Conservation (phyloP, 2,797 vertebrate species). For the Oophaga sylvatica region DNA sequence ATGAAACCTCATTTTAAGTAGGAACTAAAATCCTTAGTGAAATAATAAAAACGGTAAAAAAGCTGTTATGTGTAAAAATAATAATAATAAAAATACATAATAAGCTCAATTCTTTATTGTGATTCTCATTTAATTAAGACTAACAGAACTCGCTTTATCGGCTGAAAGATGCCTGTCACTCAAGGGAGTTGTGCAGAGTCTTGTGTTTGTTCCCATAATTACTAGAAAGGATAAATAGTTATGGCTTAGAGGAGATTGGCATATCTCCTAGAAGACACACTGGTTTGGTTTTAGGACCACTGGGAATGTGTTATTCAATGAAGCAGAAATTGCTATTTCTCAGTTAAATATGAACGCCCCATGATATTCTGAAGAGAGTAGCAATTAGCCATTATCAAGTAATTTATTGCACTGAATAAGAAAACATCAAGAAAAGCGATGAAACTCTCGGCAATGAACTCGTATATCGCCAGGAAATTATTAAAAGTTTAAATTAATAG, state of each 20-base stretch:
- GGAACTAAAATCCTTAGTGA: constrained; percentile 1
- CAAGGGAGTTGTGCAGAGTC: constrained; percentile 72
- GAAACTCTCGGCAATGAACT: constrained; percentile 7
- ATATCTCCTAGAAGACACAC: constrained; percentile 71
- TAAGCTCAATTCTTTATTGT: constrained; percentile 77
- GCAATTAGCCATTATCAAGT: constrained; percentile 75
- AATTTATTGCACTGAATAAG: constrained; percentile 63
- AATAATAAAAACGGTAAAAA: constrained; percentile 25
- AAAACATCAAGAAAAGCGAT: constrained; percentile 61
- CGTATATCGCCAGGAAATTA: not conserved
- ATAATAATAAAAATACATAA: constrained; percentile 66
- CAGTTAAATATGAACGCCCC: constrained; percentile 78
- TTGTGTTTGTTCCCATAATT: constrained; percentile 81
- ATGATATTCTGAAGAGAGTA: constrained; percentile 68
- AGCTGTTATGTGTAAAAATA: constrained; percentile 3
- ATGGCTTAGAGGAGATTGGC: constrained; percentile 72
- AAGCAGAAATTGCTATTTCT: constrained; percentile 73
- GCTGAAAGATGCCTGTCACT: constrained; percentile 74
- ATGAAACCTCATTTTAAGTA: constrained; percentile 20
- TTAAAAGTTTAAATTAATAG: not conserved
- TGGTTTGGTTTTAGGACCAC: constrained; percentile 68
- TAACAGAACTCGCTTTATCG: constrained; percentile 79
- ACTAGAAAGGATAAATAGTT: constrained; percentile 74
- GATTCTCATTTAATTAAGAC: constrained; percentile 78
- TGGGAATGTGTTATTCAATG: constrained; percentile 68